Percentiles rank a stretch among this genome's conserved stretches.
These are phyloP conservation scores for Glossosoma conforme DNA, from an alignment of 1,140 invertebrate genomes.

Conservation along the genomic window DNA sequence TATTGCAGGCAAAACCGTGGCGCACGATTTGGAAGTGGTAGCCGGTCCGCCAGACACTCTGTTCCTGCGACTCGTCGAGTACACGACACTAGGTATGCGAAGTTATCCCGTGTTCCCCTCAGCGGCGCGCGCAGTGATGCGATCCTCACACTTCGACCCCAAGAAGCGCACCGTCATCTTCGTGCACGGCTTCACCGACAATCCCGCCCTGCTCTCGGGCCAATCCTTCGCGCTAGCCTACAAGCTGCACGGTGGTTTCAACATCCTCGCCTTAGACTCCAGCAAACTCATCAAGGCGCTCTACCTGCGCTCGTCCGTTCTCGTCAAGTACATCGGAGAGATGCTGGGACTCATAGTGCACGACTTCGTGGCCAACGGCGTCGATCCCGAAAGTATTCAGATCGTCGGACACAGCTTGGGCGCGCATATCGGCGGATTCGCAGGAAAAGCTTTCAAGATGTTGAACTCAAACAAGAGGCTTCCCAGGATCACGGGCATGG, in stretches of 20 bases:
- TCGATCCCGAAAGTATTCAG: slow-evolving; percentile 10
- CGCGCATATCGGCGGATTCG: slow-evolving; percentile 21
- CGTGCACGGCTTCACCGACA: slow-evolving; percentile 44
- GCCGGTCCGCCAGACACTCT: slow-evolving; percentile 1
- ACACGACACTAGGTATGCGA: slow-evolving; percentile 10
- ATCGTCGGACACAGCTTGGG: slow-evolving; percentile 26
- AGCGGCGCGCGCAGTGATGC: slow-evolving; percentile 7
- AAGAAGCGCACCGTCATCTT: slow-evolving; percentile 17
- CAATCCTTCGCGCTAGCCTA: slow-evolving; percentile 36
- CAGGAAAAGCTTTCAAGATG: slow-evolving; percentile 17
- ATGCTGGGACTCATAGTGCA: slow-evolving; percentile 5
- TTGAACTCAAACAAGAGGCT: background rate
- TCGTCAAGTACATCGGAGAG: slow-evolving; percentile 26
- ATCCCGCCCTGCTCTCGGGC: slow-evolving; percentile 36
- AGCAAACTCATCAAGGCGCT: slow-evolving; percentile 14
- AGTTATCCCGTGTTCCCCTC: slow-evolving; percentile 15
- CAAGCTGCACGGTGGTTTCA: slow-evolving; percentile 32
- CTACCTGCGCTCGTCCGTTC: slow-evolving; percentile 10
- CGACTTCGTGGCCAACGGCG: slow-evolving; percentile 9
- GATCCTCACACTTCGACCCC: slow-evolving; percentile 19
- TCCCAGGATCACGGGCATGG: slow-evolving; percentile 59
- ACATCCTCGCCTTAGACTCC: slow-evolving; percentile 22
- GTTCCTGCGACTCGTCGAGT: slow-evolving; percentile 15
- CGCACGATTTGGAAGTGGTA: background rate
- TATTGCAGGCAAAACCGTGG: slow-evolving; percentile 12